Conservation (phyloP, 2,113 vertebrate species). For the Galbula dea region DNA sequence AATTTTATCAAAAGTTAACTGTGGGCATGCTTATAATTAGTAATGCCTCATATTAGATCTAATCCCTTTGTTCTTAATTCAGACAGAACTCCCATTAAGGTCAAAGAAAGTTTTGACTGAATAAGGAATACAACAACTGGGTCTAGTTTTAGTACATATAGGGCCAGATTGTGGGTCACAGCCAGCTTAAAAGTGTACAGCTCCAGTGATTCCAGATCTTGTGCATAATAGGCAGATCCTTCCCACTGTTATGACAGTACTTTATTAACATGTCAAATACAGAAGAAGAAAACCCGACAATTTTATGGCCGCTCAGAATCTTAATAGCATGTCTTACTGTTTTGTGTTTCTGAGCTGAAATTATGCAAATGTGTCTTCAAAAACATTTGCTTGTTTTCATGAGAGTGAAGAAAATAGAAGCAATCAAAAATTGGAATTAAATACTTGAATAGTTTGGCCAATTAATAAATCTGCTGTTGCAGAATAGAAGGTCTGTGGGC, state of each 20-base stretch:
- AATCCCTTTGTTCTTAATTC: slow-evolving; percentile 16
- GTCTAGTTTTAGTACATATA: slow-evolving; percentile 53
- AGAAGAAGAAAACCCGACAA: neutral
- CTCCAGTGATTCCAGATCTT: slow-evolving; percentile 9
- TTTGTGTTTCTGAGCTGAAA: slow-evolving; percentile 60
- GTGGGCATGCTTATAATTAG: neutral
- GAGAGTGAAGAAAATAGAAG: slow-evolving; percentile 47
- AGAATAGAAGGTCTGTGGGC: slow-evolving; percentile 11
- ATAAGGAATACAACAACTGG: slow-evolving; percentile 40
- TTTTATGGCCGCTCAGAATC: slow-evolving; percentile 1
- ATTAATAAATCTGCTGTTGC: slow-evolving; percentile 8
- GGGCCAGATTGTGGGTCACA: slow-evolving; percentile 44
- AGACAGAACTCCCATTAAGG: neutral
- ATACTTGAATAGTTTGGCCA: neutral
- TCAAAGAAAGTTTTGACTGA: slow-evolving; percentile 57
- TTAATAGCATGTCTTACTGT: neutral
- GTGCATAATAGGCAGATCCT: slow-evolving; percentile 44
- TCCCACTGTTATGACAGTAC: neutral
- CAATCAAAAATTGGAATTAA: slow-evolving; percentile 46
- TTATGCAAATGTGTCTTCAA: slow-evolving; percentile 48
- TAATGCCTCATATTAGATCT: neutral
- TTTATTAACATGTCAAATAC: slow-evolving; percentile 40
- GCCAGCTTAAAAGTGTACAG: slow-evolving; percentile 20
- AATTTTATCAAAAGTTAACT: neutral
- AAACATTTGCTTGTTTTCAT: slow-evolving; percentile 59